Base-by-base conservation (phyloP, 2,888 invertebrate species). In the Emesis russula region DNA sequence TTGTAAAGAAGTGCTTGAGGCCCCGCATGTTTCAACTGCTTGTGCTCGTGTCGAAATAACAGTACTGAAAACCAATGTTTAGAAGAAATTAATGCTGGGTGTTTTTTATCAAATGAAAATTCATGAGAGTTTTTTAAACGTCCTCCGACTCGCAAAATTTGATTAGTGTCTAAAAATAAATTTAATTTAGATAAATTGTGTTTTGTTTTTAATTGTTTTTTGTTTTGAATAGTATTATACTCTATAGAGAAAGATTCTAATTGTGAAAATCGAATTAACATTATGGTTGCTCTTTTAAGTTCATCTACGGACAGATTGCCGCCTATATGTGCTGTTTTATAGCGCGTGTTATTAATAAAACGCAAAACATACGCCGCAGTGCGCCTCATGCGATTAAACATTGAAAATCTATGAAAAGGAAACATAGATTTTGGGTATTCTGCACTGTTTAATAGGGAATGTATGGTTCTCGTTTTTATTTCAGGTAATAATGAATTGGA, bases 121-220 rank as follows among this genome's bases (percentile, higher is more conserved):
- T 74, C 15, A n/a, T 11, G 7, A 3, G 74, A 74, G 1, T 74
- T 41, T 3, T 2, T 3, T 7, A 74, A 15, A 11, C 74, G 31
- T 15, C 74, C 41, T 7, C 74, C 74, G 3, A 74, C 74, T 2
- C 58, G 63, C 63, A 77, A 33, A 38, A 77, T 58, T 38, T 33
- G 15, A 63, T 63, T 36, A 36, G 53, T 58, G 63, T 77, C 77
- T 36, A 77, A 33, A 77, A 77, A 77, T 77, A 63, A 63, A 77
- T 77, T 77, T 31, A 77, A 77, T 77, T 77, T 77, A 36, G 33
- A 33, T 77, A 77, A 36, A n/a, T n/a, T 36, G 31, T 31, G 36
- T 63, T 53, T 77, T 33, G 5, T 15, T 63, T 33, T 48, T 48
- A 18, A 48, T 75, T 41, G 7, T 44, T 48, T 11, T 15, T 75